Base-by-base conservation (phyloP, 1,140 invertebrate species). In the Batillaria attramentaria region DNA sequence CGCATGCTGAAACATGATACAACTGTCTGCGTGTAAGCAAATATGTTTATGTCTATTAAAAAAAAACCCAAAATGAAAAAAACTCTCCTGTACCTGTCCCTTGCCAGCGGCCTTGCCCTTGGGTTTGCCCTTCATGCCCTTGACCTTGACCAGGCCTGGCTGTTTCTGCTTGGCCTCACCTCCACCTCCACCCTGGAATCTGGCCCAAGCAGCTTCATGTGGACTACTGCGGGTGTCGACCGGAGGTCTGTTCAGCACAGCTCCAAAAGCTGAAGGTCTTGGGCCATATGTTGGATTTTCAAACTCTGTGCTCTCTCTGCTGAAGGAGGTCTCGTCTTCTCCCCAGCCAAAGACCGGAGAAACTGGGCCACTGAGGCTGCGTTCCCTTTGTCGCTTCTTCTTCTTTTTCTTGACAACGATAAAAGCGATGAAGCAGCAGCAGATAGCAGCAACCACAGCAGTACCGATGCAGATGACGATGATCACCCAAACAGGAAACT, bases 381-480 rank as follows among this genome's bases (percentile, higher is more conserved):
- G 68, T 31, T 43, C 24, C 16, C 28, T 31, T 33, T n/a, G 33
- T 33, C 20, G 42, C n/a, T 50, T 62, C 57, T 62, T 60, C 39
- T 75, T 75, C 46, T 73, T 50, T 35, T 75, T 75, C 73, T 75
- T 75, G 35, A 10, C 13, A 24, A 75, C n/a, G 35, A 60, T 6
- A 39, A 75, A 75, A 28, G n/a, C 73, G 3, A 75, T n/a, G 16
- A 37, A 75, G 39, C 73, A 75, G 73, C 73, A 75, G 73, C 54
- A 62, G 54, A 31, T 37, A 28, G 54, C 60, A 0, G n/a, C n/a
- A 18, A 42, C 8, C 3, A 75, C 4, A 2, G 62, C 54, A 3
- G 62, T 39, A 31, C 0, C 73, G 8, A 75, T n/a, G n/a, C 73
- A 75, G 57, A 80, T 80, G 31, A 69, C 50, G n/a, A 70, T 46